Conservation (phyloP, 2,113 vertebrate species). For the Caracal caracal region DNA sequence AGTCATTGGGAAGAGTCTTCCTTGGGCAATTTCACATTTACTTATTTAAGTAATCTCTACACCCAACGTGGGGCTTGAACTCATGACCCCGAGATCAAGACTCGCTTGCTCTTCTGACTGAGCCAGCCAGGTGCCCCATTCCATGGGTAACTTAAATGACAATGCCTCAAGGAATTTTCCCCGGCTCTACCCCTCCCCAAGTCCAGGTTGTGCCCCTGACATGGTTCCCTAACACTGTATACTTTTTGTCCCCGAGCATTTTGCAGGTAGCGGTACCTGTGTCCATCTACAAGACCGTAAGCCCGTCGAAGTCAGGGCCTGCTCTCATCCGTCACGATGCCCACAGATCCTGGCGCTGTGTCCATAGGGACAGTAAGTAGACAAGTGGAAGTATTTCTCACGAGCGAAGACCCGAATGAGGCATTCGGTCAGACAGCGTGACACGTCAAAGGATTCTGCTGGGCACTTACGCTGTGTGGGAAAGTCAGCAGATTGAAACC, state of each 20-base stretch:
- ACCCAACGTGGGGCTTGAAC: neutral
- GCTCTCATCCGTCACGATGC: neutral
- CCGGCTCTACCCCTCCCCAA: neutral
- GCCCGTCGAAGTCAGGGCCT: neutral
- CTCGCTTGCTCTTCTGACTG: neutral
- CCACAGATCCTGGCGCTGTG: neutral
- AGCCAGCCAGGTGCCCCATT: neutral
- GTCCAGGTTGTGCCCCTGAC: neutral
- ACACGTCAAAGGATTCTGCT: neutral
- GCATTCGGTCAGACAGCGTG: neutral
- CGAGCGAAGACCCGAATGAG: neutral
- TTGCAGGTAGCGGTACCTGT: neutral
- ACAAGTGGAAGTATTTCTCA: neutral
- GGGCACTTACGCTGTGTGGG: no score
- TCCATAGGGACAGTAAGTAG: neutral
- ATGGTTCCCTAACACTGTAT: rapidly evolving
- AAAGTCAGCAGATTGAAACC: neutral
- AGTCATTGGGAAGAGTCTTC: neutral
- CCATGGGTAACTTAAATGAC: neutral
- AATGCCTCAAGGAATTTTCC: neutral
- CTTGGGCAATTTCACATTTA: neutral
- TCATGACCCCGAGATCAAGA: neutral
- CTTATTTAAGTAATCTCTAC: neutral
- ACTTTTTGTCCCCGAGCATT: neutral
- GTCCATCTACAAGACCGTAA: neutral